Base-by-base conservation (phyloP, 2,113 vertebrate genomes). In the Tragelaphus scriptus region DNA sequence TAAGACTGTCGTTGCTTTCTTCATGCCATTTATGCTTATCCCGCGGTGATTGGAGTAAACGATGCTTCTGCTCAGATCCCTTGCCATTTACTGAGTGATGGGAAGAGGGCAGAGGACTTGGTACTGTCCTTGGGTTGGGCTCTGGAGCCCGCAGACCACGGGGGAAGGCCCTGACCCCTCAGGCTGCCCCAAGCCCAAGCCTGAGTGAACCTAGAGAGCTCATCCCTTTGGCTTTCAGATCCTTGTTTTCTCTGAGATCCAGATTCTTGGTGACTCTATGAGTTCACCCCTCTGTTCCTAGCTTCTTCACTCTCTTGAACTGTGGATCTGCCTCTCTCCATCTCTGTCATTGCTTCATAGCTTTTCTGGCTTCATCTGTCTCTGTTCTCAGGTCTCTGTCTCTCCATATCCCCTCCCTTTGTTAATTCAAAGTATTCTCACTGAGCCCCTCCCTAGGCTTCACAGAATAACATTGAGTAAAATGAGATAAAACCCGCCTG, bases 381-480 rank as follows among this genome's bases (percentile, higher is more conserved):
- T 92, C 77, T 61, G 7, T 91, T 55, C 94, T 89, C 49, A 26
- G 88, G 71, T 96, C 88, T 81, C 91, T 40, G 21, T 71, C 89
- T 91, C 68, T 65, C 25, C 11, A 32, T 26, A 23, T 71, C 79
- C 61, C 51, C 40, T 32, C 11, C 23, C 91, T 95, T 95, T 96
- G 98, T 97, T 96, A 95, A 96, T 98, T 92, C 95, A 94, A 91
- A 95, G 68, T 89, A 79, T 97, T 95, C 95, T 92, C 71, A 51
- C 65, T 9, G 61, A 97, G 85, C 84, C 82, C 94, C 95, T 94
- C 82, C 91, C 92, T 16, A 58, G 89, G 80, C 90, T 91, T 97
- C 95, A 96, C 85, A 96, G 95, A 97, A 96, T 85, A 96, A 97
- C 71, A 87, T 11, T 79, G 94, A 97, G 94, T 96, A 96, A 98